These are phyloP conservation scores for Drosophila paracracens DNA, from an alignment of 2,888 invertebrate species.

Conservation along the genomic window DNA sequence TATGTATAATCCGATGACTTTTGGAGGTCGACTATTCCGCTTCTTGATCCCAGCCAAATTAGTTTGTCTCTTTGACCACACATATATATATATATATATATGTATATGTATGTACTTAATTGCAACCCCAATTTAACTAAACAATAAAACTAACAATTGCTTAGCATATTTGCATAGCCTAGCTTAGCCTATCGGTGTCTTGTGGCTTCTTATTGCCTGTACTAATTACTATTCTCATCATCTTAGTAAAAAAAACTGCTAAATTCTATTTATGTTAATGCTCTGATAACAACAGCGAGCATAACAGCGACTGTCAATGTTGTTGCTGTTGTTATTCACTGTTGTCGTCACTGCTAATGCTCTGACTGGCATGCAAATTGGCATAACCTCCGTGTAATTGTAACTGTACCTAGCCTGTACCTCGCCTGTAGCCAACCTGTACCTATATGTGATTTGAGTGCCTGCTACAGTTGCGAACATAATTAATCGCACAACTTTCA, in stretches of 20 bases:
- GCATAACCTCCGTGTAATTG: slow-evolving; percentile 43
- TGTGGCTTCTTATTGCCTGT: slow-evolving; percentile 47
- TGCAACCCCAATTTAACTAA: slow-evolving; percentile 62
- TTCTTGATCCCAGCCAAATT: slow-evolving; percentile 38
- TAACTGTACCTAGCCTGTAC: background rate
- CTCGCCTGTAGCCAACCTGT: background rate
- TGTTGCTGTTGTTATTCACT: slow-evolving; percentile 13
- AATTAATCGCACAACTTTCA: background rate
- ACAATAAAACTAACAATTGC: slow-evolving; percentile 51
- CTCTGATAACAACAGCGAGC: slow-evolving; percentile 7
- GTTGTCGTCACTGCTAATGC: slow-evolving; percentile 16
- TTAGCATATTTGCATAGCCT: slow-evolving; percentile 41
- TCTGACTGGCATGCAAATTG: slow-evolving; percentile 62
- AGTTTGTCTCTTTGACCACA: slow-evolving; percentile 37
- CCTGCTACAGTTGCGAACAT: background rate
- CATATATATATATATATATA: slow-evolving; percentile 18
- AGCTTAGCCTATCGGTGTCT: slow-evolving; percentile 40
- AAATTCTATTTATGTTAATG: slow-evolving; percentile 51
- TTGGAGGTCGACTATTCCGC: background rate
- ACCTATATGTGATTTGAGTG: slow-evolving; percentile 10
- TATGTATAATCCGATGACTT: background rate
- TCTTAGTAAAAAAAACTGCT: slow-evolving; percentile 52
- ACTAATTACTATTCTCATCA: slow-evolving; percentile 33
- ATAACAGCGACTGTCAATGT: slow-evolving; percentile 3
- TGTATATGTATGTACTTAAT: slow-evolving; percentile 50